Conservation (phyloP, 1,140 invertebrate species). For the Zaprionus ghesquierei region DNA sequence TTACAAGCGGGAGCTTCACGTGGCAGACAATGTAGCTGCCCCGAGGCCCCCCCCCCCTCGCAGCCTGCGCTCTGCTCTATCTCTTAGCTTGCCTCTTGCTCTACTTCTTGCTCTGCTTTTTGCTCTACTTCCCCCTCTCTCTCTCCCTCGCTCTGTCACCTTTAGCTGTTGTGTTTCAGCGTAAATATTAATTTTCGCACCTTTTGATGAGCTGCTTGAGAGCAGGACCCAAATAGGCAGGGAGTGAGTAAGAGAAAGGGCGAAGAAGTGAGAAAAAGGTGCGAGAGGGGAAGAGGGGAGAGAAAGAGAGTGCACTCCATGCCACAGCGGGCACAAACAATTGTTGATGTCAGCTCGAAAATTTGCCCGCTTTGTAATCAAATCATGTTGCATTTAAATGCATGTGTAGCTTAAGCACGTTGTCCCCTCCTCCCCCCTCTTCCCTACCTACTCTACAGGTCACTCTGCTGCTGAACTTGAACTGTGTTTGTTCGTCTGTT, state of each 20-base stretch:
- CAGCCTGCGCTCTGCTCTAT: background rate
- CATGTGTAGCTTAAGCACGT: constrained; percentile 15
- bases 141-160: too few species aligned
- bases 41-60: background rate
- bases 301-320: background rate
- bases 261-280: background rate
- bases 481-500: background rate
- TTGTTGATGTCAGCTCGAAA: background rate
- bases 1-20: constrained; percentile 36
- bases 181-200: constrained; percentile 75
- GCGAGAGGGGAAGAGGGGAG: background rate
- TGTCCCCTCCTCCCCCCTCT: background rate
- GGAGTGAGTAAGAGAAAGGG: background rate
- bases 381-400: constrained; percentile 61
- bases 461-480: constrained; percentile 6
- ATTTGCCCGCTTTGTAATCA: constrained; percentile 38
- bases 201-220: constrained; percentile 44
- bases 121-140: too few species aligned
- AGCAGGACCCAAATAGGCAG: constrained; percentile 11
- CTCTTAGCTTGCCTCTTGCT: background rate
- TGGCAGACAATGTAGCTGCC: constrained; percentile 21
- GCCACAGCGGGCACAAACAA: background rate
- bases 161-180: constrained; percentile 32
- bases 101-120: background rate
- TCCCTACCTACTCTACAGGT: background rate